Percentiles rank a stretch among this genome's conserved stretches.
phyloP scores from a whole-genome alignment of 2,113 vertebrate genomes.

The Phaetusa simplex region DNA sequence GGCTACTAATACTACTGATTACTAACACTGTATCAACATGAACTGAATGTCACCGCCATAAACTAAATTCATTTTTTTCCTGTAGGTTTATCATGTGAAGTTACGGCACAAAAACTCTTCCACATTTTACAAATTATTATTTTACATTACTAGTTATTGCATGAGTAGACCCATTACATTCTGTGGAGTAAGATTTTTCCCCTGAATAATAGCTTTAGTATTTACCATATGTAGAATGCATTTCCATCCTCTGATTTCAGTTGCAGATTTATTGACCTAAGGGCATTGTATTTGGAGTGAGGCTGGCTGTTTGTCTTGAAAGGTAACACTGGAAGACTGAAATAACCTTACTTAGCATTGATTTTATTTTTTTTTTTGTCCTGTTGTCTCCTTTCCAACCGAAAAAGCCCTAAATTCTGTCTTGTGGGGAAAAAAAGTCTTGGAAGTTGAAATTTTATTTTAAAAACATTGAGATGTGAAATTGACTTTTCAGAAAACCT shows the following conservation, averaged over 20 bases:
- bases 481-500: background rate
- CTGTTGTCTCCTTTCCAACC: background rate
- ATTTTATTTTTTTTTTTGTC: background rate
- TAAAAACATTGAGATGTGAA: background rate
- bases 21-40: background rate
- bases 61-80: background rate
- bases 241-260: conserved; percentile 33
- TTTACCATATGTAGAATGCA: conserved; percentile 27
- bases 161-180: background rate
- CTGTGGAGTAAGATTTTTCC: background rate
- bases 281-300: background rate
- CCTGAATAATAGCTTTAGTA: background rate
- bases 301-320: background rate
- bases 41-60: background rate
- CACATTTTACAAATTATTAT: background rate
- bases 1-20: background rate
- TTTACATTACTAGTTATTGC: background rate
- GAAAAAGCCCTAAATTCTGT: background rate
- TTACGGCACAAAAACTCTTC: background rate
- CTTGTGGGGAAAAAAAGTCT: background rate
- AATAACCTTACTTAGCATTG: background rate
- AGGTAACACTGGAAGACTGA: background rate
- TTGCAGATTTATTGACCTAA: conserved; percentile 22
- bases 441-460: background rate
- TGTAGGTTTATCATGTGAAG: background rate